Percentiles rank a stretch among this genome's conserved stretches.
Evolutionary conservation across 2,797 vertebrate species (phyloP).

Genomic region (Notoglanidium macrostoma): DNA sequence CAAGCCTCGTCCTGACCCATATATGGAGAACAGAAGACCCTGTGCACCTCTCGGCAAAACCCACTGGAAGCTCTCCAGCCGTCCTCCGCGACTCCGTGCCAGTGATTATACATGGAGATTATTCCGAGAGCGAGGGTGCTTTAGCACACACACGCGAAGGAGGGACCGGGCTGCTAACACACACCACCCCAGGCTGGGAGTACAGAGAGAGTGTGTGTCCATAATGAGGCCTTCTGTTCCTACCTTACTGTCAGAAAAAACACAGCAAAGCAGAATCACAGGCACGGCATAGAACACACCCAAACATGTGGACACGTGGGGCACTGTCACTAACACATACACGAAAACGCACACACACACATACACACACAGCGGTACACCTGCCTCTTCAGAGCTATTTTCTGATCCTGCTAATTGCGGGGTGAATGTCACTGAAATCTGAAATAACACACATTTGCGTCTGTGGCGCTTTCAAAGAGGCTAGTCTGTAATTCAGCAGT

Average conservation of each 20-base stretch:
- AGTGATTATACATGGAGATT: conserved; percentile 61
- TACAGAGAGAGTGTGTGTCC: conserved; percentile 12
- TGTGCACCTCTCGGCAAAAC: conserved; percentile 45
- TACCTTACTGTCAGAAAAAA: not conserved
- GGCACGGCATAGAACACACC: not conserved
- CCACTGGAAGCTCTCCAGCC: conserved; percentile 48
- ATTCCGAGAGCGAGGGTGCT: conserved; percentile 41
- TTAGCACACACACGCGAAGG: not conserved
- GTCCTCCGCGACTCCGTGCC: conserved; percentile 47
- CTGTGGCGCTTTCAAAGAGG: conserved; percentile 40
- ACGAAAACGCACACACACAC: conserved; percentile 40
- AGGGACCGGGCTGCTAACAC: conserved; percentile 18
- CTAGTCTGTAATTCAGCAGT: conserved; percentile 54
- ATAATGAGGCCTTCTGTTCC: conserved; percentile 30
- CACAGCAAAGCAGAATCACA: conserved; percentile 6
- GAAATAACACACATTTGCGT: conserved; percentile 53
- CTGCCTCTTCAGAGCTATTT: conserved; percentile 50
- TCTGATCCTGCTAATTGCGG: conserved; percentile 49
- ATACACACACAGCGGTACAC: conserved; percentile 35
- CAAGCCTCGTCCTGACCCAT: conserved; percentile 58
- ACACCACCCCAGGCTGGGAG: conserved; percentile 20
- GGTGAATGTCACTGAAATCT: conserved; percentile 49
- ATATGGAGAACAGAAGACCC: conserved; percentile 58
- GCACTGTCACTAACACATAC: not conserved
- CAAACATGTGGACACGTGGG: conserved; percentile 23